A percentile compares a stretch with the other conserved stretches of the same genome.
Evolutionary conservation across 2,888 invertebrate genomes (phyloP).

Genomic region (Tipula vernalis): DNA sequence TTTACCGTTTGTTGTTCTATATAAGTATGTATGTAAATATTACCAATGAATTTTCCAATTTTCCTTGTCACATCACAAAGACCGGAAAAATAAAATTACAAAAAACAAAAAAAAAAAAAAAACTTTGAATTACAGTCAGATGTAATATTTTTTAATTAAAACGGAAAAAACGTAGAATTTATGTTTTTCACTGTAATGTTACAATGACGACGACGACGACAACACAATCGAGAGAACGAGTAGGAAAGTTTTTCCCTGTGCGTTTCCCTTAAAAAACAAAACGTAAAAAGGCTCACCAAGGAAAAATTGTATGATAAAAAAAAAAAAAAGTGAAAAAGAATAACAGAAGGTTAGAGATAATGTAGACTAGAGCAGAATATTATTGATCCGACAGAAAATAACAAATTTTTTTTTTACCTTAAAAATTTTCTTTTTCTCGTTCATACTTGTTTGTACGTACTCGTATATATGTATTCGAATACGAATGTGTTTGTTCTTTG

Average conservation of each 20-base stretch:
- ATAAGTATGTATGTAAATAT: background rate
- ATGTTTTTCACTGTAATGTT: background rate
- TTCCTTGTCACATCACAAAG: background rate
- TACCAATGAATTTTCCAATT: background rate
- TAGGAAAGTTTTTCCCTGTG: background rate
- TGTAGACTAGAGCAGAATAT: background rate
- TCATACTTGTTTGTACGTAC: background rate
- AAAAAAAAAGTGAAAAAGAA: background rate
- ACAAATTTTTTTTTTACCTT: background rate
- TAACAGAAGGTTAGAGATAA: background rate
- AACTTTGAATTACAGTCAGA: background rate
- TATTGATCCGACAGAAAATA: background rate
- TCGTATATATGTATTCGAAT: background rate
- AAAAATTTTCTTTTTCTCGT: background rate
- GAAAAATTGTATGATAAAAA: background rate
- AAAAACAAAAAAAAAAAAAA: background rate
- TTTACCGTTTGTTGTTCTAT: background rate
- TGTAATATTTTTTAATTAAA: slow-evolving; percentile 4
- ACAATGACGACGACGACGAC: background rate
- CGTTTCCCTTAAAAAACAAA: background rate
- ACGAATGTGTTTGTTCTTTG: background rate
- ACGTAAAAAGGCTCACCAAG: background rate
- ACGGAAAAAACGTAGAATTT: background rate
- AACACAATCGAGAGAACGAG: background rate
- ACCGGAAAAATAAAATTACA: background rate